phyloP scores from a whole-genome alignment of 53 echinoderm and acorn worm genomes.

The Paracentrotus lividus region DNA sequence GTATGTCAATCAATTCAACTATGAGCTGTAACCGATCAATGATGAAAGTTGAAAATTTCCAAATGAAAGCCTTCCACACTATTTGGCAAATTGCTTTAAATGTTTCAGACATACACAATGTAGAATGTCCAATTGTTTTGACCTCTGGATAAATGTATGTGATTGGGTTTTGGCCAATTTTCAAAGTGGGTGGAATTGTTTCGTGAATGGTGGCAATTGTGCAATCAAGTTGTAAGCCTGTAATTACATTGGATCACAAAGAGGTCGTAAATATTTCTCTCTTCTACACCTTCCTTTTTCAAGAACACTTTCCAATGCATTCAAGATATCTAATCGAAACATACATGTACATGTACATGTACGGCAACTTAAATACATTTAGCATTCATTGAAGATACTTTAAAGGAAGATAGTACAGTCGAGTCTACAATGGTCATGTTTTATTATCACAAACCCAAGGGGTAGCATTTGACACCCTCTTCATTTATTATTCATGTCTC shows the following conservation, averaged over 20 bases:
- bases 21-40: not conserved
- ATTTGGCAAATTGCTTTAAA: not conserved
- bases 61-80: not conserved
- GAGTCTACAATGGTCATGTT: not conserved
- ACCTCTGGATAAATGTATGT: not conserved
- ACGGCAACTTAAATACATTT: no score
- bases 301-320: not conserved
- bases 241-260: not conserved
- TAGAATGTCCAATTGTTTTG: not conserved
- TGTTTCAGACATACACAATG: no score
- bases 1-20: not conserved
- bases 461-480: conserved; percentile 15
- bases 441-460: not conserved
- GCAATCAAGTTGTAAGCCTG: not conserved
- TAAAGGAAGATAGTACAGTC: not conserved
- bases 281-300: not conserved
- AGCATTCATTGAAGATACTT: no score
- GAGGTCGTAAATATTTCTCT: no score
- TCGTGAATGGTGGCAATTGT: not conserved
- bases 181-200: not conserved
- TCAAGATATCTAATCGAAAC: not conserved
- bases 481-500: conserved; percentile 46
- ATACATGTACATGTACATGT: not conserved
- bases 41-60: not conserved
- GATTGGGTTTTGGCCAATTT: not conserved